These are phyloP conservation scores for Acleris sparsana DNA, from an alignment of 2,888 invertebrate species.

Conservation along the genomic window DNA sequence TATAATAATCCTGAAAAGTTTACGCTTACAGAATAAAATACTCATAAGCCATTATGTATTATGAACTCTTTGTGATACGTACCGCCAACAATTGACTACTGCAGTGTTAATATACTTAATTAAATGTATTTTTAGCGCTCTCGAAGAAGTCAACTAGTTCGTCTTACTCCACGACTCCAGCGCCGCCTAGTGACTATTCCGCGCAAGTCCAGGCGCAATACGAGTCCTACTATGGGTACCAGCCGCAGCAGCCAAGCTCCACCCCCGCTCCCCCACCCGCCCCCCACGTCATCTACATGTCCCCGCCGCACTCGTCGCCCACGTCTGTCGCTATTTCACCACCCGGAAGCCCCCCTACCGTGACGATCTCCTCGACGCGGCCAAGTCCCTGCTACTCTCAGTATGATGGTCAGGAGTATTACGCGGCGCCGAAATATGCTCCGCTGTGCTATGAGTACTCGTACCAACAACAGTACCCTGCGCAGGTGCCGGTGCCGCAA, in stretches of 20 bases:
- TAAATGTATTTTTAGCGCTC: constrained; percentile 16
- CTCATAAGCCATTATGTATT: no score
- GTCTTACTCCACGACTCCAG: constrained; percentile 40
- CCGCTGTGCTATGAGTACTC: constrained; percentile 45
- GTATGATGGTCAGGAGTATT: constrained; percentile 41
- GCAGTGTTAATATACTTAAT: no score
- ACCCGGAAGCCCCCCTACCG: constrained; percentile 44
- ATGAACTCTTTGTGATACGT: no score
- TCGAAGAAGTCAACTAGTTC: constrained; percentile 37
- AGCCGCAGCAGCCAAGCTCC: constrained; percentile 12
- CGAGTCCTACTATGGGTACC: constrained; percentile 42
- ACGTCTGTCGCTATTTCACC: constrained; percentile 46
- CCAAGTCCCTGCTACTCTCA: constrained; percentile 38
- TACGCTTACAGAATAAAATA: no score
- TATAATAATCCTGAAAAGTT: no score
- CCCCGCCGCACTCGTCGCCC: constrained; percentile 45
- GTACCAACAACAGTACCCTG: constrained; percentile 30
- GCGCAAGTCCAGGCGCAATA: constrained; percentile 34
- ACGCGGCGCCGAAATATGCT: constrained; percentile 42
- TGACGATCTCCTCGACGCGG: constrained; percentile 43
- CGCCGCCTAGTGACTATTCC: constrained; percentile 44
- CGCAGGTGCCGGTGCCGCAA: constrained; percentile 20
- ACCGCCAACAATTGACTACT: no score
- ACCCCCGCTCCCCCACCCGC: constrained; percentile 38
- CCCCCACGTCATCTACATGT: constrained; percentile 54